Conservation (phyloP, 2,797 vertebrate species). For the Ctenosaura bakeri region DNA sequence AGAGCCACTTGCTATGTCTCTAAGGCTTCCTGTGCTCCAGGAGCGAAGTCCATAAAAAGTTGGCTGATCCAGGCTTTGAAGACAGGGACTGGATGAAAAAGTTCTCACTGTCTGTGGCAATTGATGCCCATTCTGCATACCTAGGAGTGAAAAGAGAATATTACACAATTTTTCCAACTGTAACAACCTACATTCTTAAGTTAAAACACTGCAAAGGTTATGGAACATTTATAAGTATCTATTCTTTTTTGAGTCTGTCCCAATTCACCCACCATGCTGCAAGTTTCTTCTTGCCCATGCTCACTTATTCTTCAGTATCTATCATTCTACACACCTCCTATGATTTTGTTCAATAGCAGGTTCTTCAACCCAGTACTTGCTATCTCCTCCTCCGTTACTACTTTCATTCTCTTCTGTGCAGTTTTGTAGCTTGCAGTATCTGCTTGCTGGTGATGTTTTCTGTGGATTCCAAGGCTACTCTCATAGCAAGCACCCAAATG, state of each 20-base stretch:
- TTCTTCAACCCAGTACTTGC: constrained; percentile 64
- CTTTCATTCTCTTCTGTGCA: constrained; percentile 78
- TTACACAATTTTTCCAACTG: constrained; percentile 16
- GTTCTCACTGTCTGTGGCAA: constrained; percentile 63
- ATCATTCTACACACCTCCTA: not conserved
- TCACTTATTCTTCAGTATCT: not conserved
- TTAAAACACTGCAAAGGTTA: not conserved
- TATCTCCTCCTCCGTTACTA: constrained; percentile 60
- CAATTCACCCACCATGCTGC: not conserved
- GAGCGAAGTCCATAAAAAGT: constrained; percentile 73
- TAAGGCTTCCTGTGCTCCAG: constrained; percentile 76
- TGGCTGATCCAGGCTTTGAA: constrained; percentile 69
- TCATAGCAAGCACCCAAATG: constrained; percentile 91
- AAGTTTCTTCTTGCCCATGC: not conserved
- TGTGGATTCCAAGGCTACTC: constrained; percentile 87
- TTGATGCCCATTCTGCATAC: not conserved
- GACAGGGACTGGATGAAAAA: constrained; percentile 80
- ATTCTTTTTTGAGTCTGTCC: not conserved
- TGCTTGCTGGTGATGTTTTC: constrained; percentile 83
- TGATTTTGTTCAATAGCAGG: too few species aligned
- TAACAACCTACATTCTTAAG: not conserved
- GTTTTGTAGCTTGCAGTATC: constrained; percentile 81
- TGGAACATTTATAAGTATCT: not conserved
- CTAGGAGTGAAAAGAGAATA: constrained; percentile 58
- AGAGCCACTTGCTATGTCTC: not conserved